Evolutionary conservation across 2,888 invertebrate genomes (phyloP), one percentile per base, ranked within the genome.

Genomic region (Macaria liturata): DNA sequence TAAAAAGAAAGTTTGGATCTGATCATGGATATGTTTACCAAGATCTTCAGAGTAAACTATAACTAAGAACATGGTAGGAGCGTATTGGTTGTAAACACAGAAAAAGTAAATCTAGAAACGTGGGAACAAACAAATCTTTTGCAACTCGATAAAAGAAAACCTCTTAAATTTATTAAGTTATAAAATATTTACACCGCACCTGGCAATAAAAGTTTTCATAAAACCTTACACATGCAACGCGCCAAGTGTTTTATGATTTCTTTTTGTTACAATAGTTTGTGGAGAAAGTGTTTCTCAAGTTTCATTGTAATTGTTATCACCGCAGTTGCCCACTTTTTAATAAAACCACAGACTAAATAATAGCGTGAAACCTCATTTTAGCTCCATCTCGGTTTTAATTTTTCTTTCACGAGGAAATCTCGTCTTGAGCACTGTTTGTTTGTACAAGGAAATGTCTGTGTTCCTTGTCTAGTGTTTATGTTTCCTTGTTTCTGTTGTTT

Each of bases 231-330:
- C 56, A 51, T 47, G 50, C 56, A 47, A 54, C 57, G 39, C 47
- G 49, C 50, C 60, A 64, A 50, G 60, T 59, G 57, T 64, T 65
- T 52, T 60, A 52, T 60, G 56, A 59, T 64, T 65, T 61, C 61
- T 57, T 62, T 63, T 63, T 52, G 48, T 56, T 60, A 57, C 50
- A 61, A 65, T 58, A 59, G 58, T 42, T 37, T n/a, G 43, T 20
- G 50, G 51, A 61, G 68, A 68, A 66, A 68, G 68, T 62, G 64
- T 50, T 60, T 64, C 64, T 59, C 62, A 58, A 56, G 62, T 65
- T 65, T 62, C 63, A 64, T 66, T 64, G 68, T 65, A 64, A 60
- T 59, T 61, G 57, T 65, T 63, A 66, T 54, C 56, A 58, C 59
- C 59, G 58, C 46, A 54, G 40, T 54, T 58, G 51, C 59, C 61